These are phyloP conservation scores for Caenorhabditis panamensis DNA, from an alignment of 2,888 invertebrate genomes.

Conservation along the genomic window DNA sequence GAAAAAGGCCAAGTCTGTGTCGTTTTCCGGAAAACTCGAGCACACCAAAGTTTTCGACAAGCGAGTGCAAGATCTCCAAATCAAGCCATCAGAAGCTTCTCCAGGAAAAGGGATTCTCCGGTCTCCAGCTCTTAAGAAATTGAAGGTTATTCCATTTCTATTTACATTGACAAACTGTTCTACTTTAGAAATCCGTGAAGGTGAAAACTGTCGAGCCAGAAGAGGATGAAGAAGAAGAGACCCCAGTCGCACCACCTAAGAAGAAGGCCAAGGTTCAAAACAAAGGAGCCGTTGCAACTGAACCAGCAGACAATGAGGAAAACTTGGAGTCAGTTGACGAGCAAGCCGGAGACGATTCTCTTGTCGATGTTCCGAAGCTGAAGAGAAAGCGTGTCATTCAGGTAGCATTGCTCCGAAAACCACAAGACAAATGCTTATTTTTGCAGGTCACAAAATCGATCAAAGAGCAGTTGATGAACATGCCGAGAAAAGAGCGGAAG, in stretches of 20 bases:
- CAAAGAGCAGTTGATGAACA: constrained; percentile 75
- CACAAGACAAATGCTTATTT: too few relatives aligned
- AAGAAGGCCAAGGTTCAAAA: constrained; percentile 37
- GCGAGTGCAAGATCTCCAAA: constrained; percentile 62
- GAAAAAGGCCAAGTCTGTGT: constrained; percentile 65
- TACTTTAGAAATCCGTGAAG: constrained; percentile 28
- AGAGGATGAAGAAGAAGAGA: constrained; percentile 18
- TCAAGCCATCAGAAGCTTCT: constrained; percentile 67
- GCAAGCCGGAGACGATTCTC: constrained; percentile 29
- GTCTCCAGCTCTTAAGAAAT: constrained; percentile 51
- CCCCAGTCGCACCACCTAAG: constrained; percentile 41
- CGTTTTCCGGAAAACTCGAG: constrained; percentile 67
- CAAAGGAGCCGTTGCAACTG: constrained; percentile 16
- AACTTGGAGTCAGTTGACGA: constrained; percentile 47
- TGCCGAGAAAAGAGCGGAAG: constrained; percentile 75
- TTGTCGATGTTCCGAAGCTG: constrained; percentile 37
- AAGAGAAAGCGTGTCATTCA: constrained; percentile 42
- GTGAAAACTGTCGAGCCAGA: constrained; percentile 1
- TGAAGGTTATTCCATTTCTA: too few relatives aligned
- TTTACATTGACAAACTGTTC: too few relatives aligned
- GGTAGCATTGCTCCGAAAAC: not conserved
- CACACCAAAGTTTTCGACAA: constrained; percentile 68
- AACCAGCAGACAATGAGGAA: constrained; percentile 40
- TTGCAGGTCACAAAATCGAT: constrained; percentile 69
- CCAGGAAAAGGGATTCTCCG: constrained; percentile 70